A percentile compares a stretch with the other conserved stretches of the same genome.
These are phyloP conservation scores for Fregata magnificens DNA, from an alignment of 2,113 vertebrate species.

Conservation along the genomic window DNA sequence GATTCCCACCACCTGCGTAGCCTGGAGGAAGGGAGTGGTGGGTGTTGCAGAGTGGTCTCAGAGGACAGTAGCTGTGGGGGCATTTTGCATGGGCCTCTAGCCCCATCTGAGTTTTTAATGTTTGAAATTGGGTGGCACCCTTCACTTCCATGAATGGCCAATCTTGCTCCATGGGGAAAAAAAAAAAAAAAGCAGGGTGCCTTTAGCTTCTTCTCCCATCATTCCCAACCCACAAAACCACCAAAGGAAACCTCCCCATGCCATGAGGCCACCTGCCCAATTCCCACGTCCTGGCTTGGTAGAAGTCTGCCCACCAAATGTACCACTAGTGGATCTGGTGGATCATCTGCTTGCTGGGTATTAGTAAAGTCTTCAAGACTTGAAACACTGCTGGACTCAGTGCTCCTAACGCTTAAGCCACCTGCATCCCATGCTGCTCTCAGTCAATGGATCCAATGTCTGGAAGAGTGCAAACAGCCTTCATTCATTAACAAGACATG, in stretches of 20 bases:
- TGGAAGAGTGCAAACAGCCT: background rate
- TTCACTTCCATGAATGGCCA: background rate
- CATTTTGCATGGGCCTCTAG: background rate
- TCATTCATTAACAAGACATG: background rate
- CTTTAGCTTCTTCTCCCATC: background rate
- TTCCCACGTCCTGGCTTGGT: background rate
- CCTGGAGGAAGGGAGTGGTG: background rate
- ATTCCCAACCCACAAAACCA: background rate
- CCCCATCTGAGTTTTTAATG: background rate
- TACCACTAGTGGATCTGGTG: background rate
- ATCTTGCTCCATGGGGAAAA: no score
- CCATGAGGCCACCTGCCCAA: background rate
- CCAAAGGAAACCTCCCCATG: background rate
- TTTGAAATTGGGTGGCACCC: background rate
- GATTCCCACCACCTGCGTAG: background rate
- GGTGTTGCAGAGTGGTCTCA: background rate
- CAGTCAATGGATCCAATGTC: background rate
- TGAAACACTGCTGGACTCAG: background rate
- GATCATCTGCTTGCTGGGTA: background rate
- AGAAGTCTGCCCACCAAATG: background rate
- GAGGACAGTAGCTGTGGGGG: background rate
- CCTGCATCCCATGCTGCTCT: background rate
- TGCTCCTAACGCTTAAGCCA: background rate
- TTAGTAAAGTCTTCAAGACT: background rate
- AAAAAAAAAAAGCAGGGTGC: background rate